A percentile compares a stretch with the other conserved stretches of the same genome.
phyloP scores from a whole-genome alignment of 2,113 vertebrate species.

The Petromus typicus region DNA sequence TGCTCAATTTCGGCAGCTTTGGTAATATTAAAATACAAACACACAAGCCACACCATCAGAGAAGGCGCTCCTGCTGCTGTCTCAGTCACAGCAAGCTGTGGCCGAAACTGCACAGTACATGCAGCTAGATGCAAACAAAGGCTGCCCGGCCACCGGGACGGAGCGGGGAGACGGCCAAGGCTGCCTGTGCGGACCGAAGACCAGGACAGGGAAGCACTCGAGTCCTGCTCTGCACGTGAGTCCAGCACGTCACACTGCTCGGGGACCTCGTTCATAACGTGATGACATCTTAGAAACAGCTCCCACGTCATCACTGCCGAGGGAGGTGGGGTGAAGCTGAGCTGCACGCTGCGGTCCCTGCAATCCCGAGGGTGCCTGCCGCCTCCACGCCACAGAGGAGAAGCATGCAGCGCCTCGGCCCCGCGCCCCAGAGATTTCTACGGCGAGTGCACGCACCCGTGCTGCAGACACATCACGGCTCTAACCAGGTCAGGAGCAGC shows the following conservation, averaged over 20 bases:
- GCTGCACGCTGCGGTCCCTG: no score
- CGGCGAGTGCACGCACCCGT: not conserved
- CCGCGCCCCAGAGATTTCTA: no score
- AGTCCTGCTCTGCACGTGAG: not conserved
- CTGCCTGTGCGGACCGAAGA: not conserved
- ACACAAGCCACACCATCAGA: not conserved
- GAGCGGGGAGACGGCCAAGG: no score
- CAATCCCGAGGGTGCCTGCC: not conserved
- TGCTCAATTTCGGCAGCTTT: not conserved
- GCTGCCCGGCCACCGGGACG: no score
- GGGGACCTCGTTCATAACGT: not conserved
- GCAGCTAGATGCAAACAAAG: not conserved
- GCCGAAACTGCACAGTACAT: not conserved
- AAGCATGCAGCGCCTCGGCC: fast-evolving
- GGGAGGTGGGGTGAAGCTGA: not conserved
- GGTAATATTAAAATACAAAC: not conserved
- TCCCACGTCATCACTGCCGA: no score
- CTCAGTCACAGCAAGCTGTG: not conserved
- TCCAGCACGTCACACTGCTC: not conserved
- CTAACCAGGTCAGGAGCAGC: not conserved
- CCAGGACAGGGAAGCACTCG: not conserved
- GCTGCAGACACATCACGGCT: not conserved
- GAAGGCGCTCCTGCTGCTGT: not conserved
- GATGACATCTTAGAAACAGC: not conserved
- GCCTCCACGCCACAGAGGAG: no score